Evolutionary conservation across 2,113 vertebrate species (phyloP).

Genomic region (Cynocephalus volans): DNA sequence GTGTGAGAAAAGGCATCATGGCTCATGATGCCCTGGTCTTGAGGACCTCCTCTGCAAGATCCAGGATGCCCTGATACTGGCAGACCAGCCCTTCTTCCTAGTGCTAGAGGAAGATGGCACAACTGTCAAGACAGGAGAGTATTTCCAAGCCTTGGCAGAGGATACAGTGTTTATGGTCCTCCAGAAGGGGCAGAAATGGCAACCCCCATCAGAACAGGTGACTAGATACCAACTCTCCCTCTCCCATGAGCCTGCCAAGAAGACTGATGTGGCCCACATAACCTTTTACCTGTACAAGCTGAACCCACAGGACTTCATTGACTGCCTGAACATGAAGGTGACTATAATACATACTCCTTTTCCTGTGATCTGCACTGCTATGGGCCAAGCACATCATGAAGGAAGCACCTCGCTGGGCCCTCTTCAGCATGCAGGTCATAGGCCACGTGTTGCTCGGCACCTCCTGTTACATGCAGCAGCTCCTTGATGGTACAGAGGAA

Average conservation of each 20-base stretch:
- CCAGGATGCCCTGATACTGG: constrained; percentile 85
- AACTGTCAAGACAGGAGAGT: constrained; percentile 93
- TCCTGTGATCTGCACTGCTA: constrained; percentile 94
- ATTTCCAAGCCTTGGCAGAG: constrained; percentile 92
- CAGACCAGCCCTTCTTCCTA: constrained; percentile 82
- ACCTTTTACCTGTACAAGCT: constrained; percentile 96
- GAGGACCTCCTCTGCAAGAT: constrained; percentile 83
- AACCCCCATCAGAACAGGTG: constrained; percentile 83
- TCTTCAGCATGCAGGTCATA: constrained; percentile 96
- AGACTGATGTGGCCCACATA: constrained; percentile 93
- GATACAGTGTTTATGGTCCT: constrained; percentile 93
- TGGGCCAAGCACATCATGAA: constrained; percentile 91
- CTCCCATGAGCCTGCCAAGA: constrained; percentile 84
- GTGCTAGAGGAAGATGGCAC: constrained; percentile 97
- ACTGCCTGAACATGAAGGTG: constrained; percentile 95
- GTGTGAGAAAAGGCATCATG: too few relatives aligned
- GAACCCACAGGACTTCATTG: constrained; percentile 93
- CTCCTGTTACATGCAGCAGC: constrained; percentile 96
- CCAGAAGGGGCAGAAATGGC: constrained; percentile 92
- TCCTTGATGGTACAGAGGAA: constrained; percentile 93
- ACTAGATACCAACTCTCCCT: constrained; percentile 84
- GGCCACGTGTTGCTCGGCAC: constrained; percentile 96
- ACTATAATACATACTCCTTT: constrained; percentile 95
- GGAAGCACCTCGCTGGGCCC: constrained; percentile 91
- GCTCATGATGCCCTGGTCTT: too few relatives aligned